A percentile compares a stretch with the other conserved stretches of the same genome.
phyloP scores from a whole-genome alignment of 2,113 vertebrate genomes.

The Grammomys surdaster region DNA sequence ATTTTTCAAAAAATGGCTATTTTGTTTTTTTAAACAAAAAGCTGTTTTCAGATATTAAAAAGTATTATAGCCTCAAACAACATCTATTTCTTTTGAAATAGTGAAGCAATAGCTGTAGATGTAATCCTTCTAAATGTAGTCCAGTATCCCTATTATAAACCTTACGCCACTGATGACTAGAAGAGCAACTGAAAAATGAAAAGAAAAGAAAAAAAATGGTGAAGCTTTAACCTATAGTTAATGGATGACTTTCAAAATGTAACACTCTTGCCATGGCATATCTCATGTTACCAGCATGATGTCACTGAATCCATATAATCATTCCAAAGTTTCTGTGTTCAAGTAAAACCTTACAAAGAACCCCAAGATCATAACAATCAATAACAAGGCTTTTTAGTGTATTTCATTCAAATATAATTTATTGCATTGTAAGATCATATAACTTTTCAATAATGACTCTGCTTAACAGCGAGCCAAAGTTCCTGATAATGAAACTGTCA shows the following conservation, averaged over 20 bases:
- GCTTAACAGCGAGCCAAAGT: neutral
- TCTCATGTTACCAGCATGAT: neutral
- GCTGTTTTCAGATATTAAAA: neutral
- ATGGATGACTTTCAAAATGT: neutral
- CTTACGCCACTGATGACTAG: neutral
- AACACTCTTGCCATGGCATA: neutral
- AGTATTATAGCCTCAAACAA: neutral
- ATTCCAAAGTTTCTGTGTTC: neutral
- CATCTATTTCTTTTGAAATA: neutral
- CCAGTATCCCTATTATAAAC: neutral
- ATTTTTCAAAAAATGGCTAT: neutral
- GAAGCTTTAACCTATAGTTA: neutral
- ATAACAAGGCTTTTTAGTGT: constrained; percentile 17
- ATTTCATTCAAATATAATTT: constrained; percentile 8
- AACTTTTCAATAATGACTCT: neutral
- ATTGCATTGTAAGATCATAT: constrained; percentile 27
- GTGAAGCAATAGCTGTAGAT: neutral
- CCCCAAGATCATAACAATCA: neutral
- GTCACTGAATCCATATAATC: neutral
- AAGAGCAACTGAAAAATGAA: neutral
- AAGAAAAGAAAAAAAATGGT: neutral
- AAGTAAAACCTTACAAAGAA: constrained; percentile 12
- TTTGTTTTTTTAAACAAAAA: neutral
- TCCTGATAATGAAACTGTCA: constrained; percentile 29
- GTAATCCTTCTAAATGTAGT: neutral